Evolutionary conservation across 2,113 vertebrate species (phyloP), one percentile per base, ranked within the genome.

Genomic region (Gasterosteus aculeatus): DNA sequence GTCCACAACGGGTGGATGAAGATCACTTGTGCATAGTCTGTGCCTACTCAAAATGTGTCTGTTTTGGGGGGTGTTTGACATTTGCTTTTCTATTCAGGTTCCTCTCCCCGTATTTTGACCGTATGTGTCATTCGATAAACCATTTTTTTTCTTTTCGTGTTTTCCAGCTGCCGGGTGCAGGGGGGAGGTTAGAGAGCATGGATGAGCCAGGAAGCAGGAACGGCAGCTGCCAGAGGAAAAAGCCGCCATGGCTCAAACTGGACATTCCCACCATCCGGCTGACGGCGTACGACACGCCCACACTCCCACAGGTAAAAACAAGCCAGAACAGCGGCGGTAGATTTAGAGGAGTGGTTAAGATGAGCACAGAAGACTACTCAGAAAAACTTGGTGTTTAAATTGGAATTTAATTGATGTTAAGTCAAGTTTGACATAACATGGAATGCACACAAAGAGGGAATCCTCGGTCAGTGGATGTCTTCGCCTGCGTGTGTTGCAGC

Each of bases 171-270:
- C 93, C 89, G 90, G 88, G 88, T 22, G 26, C 75, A 87, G 77
- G 29, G 61, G 72, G 61, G 6, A 38, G 71, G 12, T 62, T 70
- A 31, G 61, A 7, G 88, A 93, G 70, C 33, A 99, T 98, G 97
- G 93, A 92, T 19, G 95, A 98, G 85, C 84, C 8, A 0, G 93
- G 86, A 78, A 89, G 85, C 83, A 95, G 94, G 88, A 94, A 90
- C 0, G 96, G 95, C 93, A 97, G 96, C 82, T 93, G 98, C 77
- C 96, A 97, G 92, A 92, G 95, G 72, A 99, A 98, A 86, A 98
- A 99, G 87, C 97, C 97, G 0, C 96, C 97, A 31, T 97, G 97
- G 97, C 92, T 98, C 22, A 95, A 93, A 89, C 86, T 98, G 89
- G 96, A 99, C 89, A 96, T 97, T 72, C 98, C 97, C 0, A 82